Evolutionary conservation across 2,113 vertebrate species (phyloP).

Genomic region (Apaloderma vittatum): DNA sequence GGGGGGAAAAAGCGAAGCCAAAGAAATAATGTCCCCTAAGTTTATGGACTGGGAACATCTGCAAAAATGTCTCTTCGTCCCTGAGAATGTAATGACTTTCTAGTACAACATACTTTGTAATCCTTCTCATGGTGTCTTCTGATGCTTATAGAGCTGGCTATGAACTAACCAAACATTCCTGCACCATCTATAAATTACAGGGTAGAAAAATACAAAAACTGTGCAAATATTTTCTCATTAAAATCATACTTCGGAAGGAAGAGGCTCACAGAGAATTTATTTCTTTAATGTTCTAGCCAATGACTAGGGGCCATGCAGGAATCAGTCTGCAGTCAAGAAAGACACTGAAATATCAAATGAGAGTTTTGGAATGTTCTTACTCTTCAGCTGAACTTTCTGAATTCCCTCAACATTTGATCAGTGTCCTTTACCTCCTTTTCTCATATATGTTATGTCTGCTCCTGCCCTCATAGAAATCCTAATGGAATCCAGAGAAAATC

Average conservation of each 20-base stretch:
- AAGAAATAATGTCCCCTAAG: not conserved
- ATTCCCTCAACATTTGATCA: not conserved
- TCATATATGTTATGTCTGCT: not conserved
- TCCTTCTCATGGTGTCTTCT: not conserved
- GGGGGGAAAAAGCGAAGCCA: not conserved
- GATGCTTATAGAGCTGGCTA: not conserved
- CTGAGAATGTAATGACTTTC: not conserved
- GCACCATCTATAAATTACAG: not conserved
- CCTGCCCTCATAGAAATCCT: not conserved
- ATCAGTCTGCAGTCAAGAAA: not conserved
- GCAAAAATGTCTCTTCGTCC: not conserved
- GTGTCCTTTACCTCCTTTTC: not conserved
- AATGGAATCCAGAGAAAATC: not conserved
- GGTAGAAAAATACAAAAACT: not conserved
- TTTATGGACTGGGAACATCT: not conserved
- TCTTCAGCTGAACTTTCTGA: not conserved
- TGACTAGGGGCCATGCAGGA: not conserved
- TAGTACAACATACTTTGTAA: not conserved
- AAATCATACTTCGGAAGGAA: not conserved
- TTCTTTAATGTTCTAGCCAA: not conserved
- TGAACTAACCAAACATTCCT: not conserved
- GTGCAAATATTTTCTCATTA: not conserved
- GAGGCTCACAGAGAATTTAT: not conserved
- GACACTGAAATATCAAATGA: not conserved
- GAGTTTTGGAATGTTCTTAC: not conserved